phyloP scores from a whole-genome alignment of 2,797 vertebrate species.

The Pogoniulus pusillus region DNA sequence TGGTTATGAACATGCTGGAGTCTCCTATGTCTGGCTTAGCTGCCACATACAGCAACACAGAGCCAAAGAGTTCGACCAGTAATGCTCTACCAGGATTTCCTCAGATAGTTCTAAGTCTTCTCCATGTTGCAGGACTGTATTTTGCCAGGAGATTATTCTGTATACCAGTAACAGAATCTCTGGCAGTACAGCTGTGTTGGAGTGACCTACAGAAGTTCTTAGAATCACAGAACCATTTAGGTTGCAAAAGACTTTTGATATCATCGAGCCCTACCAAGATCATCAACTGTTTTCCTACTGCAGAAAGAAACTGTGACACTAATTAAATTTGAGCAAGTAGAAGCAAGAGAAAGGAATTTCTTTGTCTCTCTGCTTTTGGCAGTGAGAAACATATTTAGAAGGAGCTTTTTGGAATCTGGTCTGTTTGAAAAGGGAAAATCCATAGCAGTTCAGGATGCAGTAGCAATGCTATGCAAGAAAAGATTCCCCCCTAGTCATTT shows the following conservation, averaged over 20 bases:
- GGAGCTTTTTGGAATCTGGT: background rate
- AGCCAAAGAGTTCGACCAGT: background rate
- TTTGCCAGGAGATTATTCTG: background rate
- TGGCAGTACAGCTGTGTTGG: background rate
- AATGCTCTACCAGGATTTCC: background rate
- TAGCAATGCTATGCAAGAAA: background rate
- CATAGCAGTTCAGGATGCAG: background rate
- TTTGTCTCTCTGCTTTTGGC: conserved; percentile 1
- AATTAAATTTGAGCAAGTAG: conserved; percentile 21
- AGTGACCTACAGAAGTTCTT: background rate
- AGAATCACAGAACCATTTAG: background rate
- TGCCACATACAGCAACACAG: rapidly evolving
- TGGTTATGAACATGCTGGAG: background rate
- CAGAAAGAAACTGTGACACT: background rate
- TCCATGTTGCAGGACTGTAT: background rate
- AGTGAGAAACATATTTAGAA: conserved; percentile 1
- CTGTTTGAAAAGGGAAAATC: background rate
- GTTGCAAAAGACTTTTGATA: background rate
- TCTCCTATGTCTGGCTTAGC: background rate
- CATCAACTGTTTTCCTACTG: background rate
- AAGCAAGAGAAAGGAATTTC: conserved; percentile 15
- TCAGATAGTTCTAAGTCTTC: background rate
- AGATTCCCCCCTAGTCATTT: background rate
- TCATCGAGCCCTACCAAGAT: background rate
- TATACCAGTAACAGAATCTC: background rate